phyloP scores from a whole-genome alignment of 2,797 vertebrate species.

The Dromococcyx pavoninus region DNA sequence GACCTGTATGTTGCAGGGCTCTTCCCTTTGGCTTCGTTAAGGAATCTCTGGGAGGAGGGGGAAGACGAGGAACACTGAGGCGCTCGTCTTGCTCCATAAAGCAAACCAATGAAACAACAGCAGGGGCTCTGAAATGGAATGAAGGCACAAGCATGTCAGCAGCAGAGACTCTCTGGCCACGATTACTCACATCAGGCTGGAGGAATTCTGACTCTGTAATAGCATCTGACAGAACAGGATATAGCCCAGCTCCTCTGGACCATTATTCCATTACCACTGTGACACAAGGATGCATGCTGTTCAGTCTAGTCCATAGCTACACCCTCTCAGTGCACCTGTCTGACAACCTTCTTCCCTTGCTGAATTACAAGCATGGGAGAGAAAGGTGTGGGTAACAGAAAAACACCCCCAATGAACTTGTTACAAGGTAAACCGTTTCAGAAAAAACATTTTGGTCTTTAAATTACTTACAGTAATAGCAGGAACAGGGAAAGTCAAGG shows the following conservation, averaged over 20 bases:
- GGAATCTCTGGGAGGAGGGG: neutral
- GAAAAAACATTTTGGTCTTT: slow-evolving; percentile 24
- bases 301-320: neutral
- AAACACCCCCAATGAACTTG: neutral
- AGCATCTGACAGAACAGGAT: neutral
- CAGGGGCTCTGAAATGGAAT: slow-evolving; percentile 7
- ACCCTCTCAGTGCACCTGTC: neutral
- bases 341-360: neutral
- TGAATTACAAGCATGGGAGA: neutral
- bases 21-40: neutral
- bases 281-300: neutral
- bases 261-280: neutral
- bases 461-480: slow-evolving; percentile 59
- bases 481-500: slow-evolving; percentile 48
- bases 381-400: neutral
- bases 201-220: neutral
- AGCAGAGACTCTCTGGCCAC: neutral
- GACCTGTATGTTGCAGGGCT: rapidly evolving
- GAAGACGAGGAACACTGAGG: neutral
- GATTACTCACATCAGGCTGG: neutral
- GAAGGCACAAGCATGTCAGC: neutral
- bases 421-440: neutral
- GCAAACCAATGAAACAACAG: neutral
- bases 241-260: neutral
- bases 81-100: neutral